Base-by-base conservation (phyloP, 2,888 invertebrate species). In the Euclidia mi region DNA sequence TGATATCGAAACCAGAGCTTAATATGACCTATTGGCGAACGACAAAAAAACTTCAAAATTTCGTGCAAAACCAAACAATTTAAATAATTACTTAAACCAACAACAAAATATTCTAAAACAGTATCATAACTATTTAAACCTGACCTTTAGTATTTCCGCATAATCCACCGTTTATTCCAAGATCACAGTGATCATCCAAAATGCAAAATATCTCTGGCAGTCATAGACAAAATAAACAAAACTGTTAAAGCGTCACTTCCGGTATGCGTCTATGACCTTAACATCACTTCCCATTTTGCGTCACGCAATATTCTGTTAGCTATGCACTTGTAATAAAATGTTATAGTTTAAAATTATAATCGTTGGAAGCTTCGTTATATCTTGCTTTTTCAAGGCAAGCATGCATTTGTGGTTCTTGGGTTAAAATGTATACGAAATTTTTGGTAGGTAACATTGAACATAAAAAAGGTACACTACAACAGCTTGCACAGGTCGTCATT, bases 221-320 rank as follows among this genome's bases (percentile, higher is more conserved):
- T 69, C 55, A 69, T 73, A 76, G 70, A 68, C 48, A 62, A 58
- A 37, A 70, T 73, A 51, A 61, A 74, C 67, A 56, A 57, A 52
- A 62, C 52, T 17, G 45, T 56, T 52, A 28, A 17, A 25, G 42
- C 62, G 55, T 64, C 57, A 66, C 43, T 74, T 74, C 76, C 73
- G 68, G 45, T 35, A 34, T 14, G 32, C 37, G 14, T 29, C 20
- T 59, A 18, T 31, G 65, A 55, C 65, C 65, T 68, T 40, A 42
- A 32, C 18, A 34, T 20, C 35, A 28, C 61, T 76, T 72, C 70
- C 76, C 38, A 56, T 53, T 31, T 34, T 17, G 35, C 14, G 12
- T 37, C 18, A 31, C 42, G 42, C 42, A 47, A 34, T 17, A n/a
- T 38, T 38, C 18, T 17, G n/a, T 37, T 6, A 12, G 17, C 10